These are phyloP conservation scores for Barypeithes pellucidus DNA, from an alignment of 2,888 invertebrate genomes.

Conservation along the genomic window DNA sequence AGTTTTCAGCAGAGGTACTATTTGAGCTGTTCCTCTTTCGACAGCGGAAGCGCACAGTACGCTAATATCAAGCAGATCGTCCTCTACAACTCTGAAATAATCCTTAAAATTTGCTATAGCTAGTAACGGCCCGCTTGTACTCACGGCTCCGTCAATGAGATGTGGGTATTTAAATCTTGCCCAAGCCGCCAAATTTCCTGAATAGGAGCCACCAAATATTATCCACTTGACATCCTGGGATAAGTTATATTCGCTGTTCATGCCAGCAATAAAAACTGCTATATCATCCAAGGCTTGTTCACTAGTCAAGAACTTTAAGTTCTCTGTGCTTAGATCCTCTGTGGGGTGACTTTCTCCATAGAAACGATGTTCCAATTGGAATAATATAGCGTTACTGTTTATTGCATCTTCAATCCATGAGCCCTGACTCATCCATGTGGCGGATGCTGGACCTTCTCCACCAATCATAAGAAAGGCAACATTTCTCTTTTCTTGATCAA, in stretches of 20 bases:
- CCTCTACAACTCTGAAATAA: slow-evolving; percentile 87
- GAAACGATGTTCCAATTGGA: slow-evolving; percentile 93
- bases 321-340: slow-evolving; percentile 82
- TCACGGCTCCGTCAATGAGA: slow-evolving; percentile 88
- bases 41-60: slow-evolving; percentile 78
- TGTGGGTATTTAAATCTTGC: slow-evolving; percentile 90
- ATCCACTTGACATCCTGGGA: slow-evolving; percentile 83
- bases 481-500: slow-evolving; percentile 77
- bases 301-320: slow-evolving; percentile 85
- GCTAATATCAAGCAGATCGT: slow-evolving; percentile 80
- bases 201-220: slow-evolving; percentile 95
- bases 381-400: slow-evolving; percentile 85
- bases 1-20: slow-evolving; percentile 78
- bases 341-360: slow-evolving; percentile 94
- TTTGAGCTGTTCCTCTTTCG: slow-evolving; percentile 69
- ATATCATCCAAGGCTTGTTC: slow-evolving; percentile 90
- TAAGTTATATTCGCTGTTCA: slow-evolving; percentile 79
- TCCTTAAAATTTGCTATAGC: slow-evolving; percentile 90
- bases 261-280: slow-evolving; percentile 84
- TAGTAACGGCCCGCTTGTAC: slow-evolving; percentile 90
- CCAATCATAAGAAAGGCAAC: slow-evolving; percentile 97
- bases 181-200: slow-evolving; percentile 96
- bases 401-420: slow-evolving; percentile 90
- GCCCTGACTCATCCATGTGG: slow-evolving; percentile 91
- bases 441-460: slow-evolving; percentile 89